Percentiles rank a stretch among this genome's conserved stretches.
Conservation (phyloP, 2,888 invertebrate species). For the Parnassius mnemosyne region DNA sequence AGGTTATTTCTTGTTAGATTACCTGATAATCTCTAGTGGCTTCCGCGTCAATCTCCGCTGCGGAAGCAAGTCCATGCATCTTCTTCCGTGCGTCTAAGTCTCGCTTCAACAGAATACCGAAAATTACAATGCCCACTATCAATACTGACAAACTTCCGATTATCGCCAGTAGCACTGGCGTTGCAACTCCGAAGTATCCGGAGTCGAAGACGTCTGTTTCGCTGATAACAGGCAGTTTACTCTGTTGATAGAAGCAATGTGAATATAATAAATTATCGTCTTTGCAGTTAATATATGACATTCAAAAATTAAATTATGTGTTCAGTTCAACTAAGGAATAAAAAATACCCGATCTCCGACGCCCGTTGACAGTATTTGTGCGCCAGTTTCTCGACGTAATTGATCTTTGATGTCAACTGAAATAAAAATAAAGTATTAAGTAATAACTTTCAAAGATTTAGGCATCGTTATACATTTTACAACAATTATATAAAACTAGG, state of each 20-base stretch:
- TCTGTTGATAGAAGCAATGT: slow-evolving; percentile 44
- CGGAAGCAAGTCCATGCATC: slow-evolving; percentile 86
- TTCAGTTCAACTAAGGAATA: too few species aligned
- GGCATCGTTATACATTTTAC: too few species aligned
- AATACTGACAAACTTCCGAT: slow-evolving; percentile 64
- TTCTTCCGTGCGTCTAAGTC: slow-evolving; percentile 90
- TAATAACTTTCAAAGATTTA: too few species aligned
- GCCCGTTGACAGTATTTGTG: slow-evolving; percentile 86
- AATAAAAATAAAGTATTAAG: slow-evolving; percentile 32
- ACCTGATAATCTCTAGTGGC: slow-evolving; percentile 96
- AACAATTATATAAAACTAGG: too few species aligned
- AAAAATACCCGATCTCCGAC: slow-evolving; percentile 87
- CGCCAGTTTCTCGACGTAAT: slow-evolving; percentile 83
- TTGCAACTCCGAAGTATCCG: slow-evolving; percentile 53
- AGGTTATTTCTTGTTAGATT: not conserved
- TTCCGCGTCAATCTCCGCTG: slow-evolving; percentile 86
- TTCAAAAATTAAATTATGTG: too few species aligned
- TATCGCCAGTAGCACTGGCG: slow-evolving; percentile 62
- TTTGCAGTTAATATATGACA: too few species aligned
- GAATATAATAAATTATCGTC: too few species aligned
- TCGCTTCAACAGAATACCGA: slow-evolving; percentile 83
- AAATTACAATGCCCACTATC: slow-evolving; percentile 62
- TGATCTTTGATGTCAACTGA: slow-evolving; percentile 82
- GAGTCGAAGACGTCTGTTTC: slow-evolving; percentile 48
- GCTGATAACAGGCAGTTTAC: slow-evolving; percentile 62